Conservation (phyloP, 1,140 invertebrate genomes). For the Heterodera schachtii region DNA sequence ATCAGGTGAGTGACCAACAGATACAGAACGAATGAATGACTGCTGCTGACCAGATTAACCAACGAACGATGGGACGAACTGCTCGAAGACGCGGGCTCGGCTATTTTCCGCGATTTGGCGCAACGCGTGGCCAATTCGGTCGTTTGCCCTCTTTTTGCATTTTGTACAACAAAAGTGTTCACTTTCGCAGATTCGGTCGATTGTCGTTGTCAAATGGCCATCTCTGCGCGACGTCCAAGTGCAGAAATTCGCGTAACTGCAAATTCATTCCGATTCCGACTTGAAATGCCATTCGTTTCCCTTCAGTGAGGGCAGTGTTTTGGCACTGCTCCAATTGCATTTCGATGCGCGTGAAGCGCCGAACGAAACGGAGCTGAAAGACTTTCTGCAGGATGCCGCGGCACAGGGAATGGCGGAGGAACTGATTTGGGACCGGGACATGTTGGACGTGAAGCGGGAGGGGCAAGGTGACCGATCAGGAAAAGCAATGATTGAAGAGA, state of each 20-base stretch:
- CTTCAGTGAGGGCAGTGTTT: conserved; percentile 42
- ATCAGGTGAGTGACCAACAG: background rate
- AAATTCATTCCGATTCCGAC: background rate
- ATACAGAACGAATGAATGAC: background rate
- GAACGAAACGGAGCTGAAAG: conserved; percentile 39
- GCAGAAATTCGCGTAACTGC: conserved; percentile 39
- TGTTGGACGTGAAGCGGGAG: conserved; percentile 12
- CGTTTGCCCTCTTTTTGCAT: background rate
- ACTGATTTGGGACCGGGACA: conserved; percentile 25
- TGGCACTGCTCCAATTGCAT: conserved; percentile 47
- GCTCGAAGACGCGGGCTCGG: conserved; percentile 41
- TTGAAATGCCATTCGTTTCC: background rate
- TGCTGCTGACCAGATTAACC: background rate
- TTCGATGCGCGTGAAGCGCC: conserved; percentile 45
- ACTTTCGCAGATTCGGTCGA: conserved; percentile 38
- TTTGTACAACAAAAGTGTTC: background rate
- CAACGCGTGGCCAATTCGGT: conserved; percentile 29
- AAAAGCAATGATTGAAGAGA: background rate
- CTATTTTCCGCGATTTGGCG: conserved; percentile 21
- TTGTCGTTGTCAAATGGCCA: conserved; percentile 34
- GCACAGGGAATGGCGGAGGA: conserved; percentile 30
- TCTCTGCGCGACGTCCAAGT: conserved; percentile 44
- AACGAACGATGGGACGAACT: conserved; percentile 30
- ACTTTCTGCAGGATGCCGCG: conserved; percentile 44
- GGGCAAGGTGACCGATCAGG: conserved; percentile 12